Percentiles rank a stretch among this genome's conserved stretches.
Conservation (phyloP, 1,140 invertebrate genomes). For the Acromyrmex charruanus region DNA sequence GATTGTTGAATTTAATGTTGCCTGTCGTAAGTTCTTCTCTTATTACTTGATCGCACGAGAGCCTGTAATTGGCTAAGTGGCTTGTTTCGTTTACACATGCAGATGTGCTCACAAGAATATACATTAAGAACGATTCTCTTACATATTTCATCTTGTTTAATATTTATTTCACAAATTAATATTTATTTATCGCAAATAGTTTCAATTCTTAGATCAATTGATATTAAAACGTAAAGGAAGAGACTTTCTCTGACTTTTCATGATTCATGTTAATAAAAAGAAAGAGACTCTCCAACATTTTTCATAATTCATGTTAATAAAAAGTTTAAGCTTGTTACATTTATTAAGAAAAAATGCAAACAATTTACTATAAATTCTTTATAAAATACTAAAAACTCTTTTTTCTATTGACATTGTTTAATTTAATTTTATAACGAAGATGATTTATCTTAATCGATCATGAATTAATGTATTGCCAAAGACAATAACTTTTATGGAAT, state of each 20-base stretch:
- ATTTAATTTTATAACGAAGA: neutral
- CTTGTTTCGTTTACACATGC: conserved; percentile 2
- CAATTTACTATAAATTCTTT: neutral
- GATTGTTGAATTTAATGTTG: conserved; percentile 30
- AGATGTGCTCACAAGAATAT: neutral
- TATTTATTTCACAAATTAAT: neutral
- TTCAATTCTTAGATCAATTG: neutral
- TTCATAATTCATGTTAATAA: neutral
- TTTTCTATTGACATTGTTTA: neutral
- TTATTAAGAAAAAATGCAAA: neutral
- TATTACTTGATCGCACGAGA: neutral
- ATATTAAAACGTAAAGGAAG: neutral
- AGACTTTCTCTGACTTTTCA: neutral
- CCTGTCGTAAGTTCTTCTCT: neutral
- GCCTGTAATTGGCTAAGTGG: conserved; percentile 35
- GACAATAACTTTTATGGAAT: neutral
- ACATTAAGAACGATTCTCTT: neutral
- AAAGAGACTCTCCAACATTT: neutral
- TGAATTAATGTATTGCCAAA: neutral
- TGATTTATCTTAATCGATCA: neutral
- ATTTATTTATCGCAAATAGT: neutral
- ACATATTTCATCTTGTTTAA: neutral
- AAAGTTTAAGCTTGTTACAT: neutral
- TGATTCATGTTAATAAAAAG: neutral
- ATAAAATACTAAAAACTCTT: neutral